phyloP scores from a whole-genome alignment of 1,140 invertebrate species.

The Bombus cullumanus region DNA sequence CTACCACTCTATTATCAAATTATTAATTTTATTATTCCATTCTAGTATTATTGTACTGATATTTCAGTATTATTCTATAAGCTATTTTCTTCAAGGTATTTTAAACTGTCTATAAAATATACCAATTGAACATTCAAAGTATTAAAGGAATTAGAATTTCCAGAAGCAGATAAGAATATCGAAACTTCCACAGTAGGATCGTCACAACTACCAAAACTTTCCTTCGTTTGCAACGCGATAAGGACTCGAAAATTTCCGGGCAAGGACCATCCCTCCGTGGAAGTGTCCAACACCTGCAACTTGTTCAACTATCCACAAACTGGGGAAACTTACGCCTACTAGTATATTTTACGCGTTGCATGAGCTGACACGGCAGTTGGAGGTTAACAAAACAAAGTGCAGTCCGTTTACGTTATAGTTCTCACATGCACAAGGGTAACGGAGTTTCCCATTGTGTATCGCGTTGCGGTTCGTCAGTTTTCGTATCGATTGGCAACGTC shows the following conservation, averaged over 20 bases:
- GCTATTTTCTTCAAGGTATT: background rate
- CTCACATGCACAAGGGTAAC: background rate
- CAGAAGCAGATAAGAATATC: background rate
- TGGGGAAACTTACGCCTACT: background rate
- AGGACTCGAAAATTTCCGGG: background rate
- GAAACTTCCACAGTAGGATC: background rate
- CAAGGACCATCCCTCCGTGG: background rate
- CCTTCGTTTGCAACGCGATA: background rate
- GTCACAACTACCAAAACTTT: background rate
- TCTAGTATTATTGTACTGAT: no score
- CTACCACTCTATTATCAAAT: no score
- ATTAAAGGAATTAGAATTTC: conserved; percentile 1
- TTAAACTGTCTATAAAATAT: background rate
- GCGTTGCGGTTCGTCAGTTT: conserved; percentile 63
- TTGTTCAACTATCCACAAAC: background rate
- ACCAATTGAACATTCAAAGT: background rate
- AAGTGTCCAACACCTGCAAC: background rate
- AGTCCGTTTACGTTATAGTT: background rate
- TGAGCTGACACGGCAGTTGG: background rate
- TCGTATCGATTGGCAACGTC: conserved; percentile 78
- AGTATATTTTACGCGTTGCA: background rate
- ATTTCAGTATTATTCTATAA: no score
- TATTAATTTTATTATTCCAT: no score
- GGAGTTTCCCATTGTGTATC: conserved; percentile 19
- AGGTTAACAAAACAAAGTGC: conserved; percentile 2